These are phyloP conservation scores for Dryococelus australis DNA, from an alignment of 2,888 invertebrate species.

Conservation along the genomic window DNA sequence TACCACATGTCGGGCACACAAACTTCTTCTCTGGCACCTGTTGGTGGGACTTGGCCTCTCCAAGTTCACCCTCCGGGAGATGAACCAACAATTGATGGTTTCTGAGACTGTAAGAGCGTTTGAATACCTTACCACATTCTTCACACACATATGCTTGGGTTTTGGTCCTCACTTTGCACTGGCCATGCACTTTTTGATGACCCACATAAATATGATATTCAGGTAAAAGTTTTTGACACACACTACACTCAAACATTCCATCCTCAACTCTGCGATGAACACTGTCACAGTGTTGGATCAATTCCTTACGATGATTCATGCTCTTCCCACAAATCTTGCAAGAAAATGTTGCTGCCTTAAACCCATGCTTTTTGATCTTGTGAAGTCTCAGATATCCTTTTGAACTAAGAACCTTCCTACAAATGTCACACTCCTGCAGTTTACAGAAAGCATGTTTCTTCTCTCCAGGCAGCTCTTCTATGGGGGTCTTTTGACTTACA, in stretches of 20 bases:
- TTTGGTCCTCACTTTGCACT: constrained; percentile 22
- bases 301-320: constrained; percentile 26
- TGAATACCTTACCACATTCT: constrained; percentile 42
- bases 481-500: neutral
- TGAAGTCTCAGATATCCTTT: constrained; percentile 36
- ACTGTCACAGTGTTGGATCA: constrained; percentile 32
- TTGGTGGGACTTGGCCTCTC: neutral
- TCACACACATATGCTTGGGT: constrained; percentile 39
- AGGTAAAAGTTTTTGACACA: constrained; percentile 30
- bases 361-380: constrained; percentile 35
- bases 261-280: constrained; percentile 29
- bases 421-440: constrained; percentile 37
- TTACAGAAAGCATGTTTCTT: neutral
- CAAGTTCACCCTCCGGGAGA: neutral
- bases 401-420: constrained; percentile 33
- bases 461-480: neutral
- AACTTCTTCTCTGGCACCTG: constrained; percentile 31
- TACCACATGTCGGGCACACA: constrained; percentile 44
- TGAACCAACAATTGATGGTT: constrained; percentile 30
- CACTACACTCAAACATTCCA: constrained; percentile 36
- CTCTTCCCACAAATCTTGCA: constrained; percentile 33
- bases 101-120: constrained; percentile 29
- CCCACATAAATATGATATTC: constrained; percentile 35
- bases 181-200: constrained; percentile 32
- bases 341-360: constrained; percentile 22